These are phyloP conservation scores for Bettongia penicillata DNA, from an alignment of 2,113 vertebrate species.

Conservation along the genomic window DNA sequence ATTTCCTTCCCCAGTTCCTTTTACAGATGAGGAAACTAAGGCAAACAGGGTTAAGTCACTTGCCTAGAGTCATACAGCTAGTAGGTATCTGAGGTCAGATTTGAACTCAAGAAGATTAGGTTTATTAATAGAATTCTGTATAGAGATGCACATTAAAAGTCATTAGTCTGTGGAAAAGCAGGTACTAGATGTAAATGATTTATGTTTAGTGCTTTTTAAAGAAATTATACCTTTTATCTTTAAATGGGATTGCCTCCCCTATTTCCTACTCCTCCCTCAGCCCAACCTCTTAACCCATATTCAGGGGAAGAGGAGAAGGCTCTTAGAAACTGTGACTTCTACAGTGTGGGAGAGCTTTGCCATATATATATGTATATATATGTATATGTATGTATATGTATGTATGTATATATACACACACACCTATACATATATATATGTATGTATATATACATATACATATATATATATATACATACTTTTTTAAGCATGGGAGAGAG, in stretches of 20 bases:
- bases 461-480: too few species aligned
- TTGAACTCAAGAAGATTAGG: too few species aligned
- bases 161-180: constrained; percentile 79
- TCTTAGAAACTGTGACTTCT: constrained; percentile 76
- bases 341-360: constrained; percentile 81
- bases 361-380: constrained; percentile 71
- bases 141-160: constrained; percentile 78
- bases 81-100: too few species aligned
- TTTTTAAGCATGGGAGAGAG: too few species aligned
- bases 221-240: constrained; percentile 76
- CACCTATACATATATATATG: too few species aligned
- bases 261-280: constrained; percentile 13
- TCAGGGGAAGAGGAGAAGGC: constrained; percentile 44
- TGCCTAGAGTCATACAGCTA: too few species aligned
- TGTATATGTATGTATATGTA: too few species aligned
- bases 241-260: constrained; percentile 77
- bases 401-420: too few species aligned
- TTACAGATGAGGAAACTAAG: too few species aligned
- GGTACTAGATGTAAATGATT: constrained; percentile 80
- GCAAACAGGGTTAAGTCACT: too few species aligned
- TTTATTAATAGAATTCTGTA: constrained; percentile 74
- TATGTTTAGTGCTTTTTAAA: constrained; percentile 85
- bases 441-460: too few species aligned
- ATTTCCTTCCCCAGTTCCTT: too few species aligned
- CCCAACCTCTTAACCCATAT: constrained; percentile 70